A percentile compares a stretch with the other conserved stretches of the same genome.
Conservation (phyloP, 53 echinoderm and acorn worm genomes). For the Patiria pectinifera region DNA sequence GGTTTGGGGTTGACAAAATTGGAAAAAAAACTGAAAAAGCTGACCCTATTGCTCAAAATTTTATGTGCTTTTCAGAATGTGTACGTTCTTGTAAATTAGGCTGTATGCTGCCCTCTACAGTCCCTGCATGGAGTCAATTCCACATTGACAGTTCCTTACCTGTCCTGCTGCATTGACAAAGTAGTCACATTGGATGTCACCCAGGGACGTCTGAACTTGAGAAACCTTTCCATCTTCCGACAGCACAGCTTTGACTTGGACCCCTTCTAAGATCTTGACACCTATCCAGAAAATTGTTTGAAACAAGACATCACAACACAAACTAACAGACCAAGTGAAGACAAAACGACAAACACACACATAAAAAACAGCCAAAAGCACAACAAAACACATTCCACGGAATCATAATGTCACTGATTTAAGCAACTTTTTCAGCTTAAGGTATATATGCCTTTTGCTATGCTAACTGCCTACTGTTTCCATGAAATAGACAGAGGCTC, state of each 20-base stretch:
- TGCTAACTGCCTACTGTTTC: too few relatives aligned
- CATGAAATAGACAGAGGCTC: too few relatives aligned
- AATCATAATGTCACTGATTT: too few relatives aligned
- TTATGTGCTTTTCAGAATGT: too few relatives aligned
- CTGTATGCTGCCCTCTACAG: background rate
- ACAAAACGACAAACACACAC: background rate
- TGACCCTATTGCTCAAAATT: too few relatives aligned
- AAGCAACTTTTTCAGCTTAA: too few relatives aligned
- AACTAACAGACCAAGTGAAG: background rate
- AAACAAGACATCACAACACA: background rate
- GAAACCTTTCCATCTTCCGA: conserved; percentile 75
- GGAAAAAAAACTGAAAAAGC: too few relatives aligned
- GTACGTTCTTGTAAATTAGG: too few relatives aligned
- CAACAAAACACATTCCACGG: too few relatives aligned
- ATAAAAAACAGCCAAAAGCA: too few relatives aligned
- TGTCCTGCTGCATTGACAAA: conserved; percentile 93
- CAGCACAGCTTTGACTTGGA: conserved; percentile 59
- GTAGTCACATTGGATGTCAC: conserved; percentile 87
- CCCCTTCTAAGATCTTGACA: conserved; percentile 81
- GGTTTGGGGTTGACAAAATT: too few relatives aligned
- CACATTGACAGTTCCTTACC: conserved; percentile 39
- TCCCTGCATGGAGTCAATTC: background rate
- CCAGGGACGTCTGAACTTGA: conserved; percentile 77
- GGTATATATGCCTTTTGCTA: too few relatives aligned
- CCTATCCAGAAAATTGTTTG: conserved; percentile 43